phyloP scores from a whole-genome alignment of 2,888 invertebrate species.

The Lasiommata megera region DNA sequence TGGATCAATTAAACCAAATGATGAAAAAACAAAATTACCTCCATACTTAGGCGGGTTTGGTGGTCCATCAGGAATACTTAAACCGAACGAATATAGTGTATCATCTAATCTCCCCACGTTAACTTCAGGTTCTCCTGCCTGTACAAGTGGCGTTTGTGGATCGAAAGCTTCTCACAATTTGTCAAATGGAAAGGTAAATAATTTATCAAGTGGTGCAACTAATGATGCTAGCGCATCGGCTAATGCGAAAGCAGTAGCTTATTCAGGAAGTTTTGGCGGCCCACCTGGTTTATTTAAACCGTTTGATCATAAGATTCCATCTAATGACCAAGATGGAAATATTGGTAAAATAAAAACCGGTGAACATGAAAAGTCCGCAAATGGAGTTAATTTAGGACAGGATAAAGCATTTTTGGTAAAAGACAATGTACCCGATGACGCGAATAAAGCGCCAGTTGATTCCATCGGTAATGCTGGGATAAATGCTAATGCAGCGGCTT shows the following conservation, averaged over 20 bases:
- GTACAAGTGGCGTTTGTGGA: slow-evolving; percentile 31
- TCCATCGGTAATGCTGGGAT: slow-evolving; percentile 33
- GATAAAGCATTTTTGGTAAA: neutral
- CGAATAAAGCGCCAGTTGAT: slow-evolving; percentile 1
- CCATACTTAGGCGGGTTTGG: slow-evolving; percentile 52
- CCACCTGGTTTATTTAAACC: slow-evolving; percentile 68
- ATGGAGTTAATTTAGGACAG: neutral
- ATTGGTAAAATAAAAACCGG: slow-evolving; percentile 11
- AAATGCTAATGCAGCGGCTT: slow-evolving; percentile 39
- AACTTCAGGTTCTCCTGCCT: slow-evolving; percentile 21
- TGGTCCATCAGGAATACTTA: slow-evolving; percentile 47
- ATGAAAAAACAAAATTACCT: slow-evolving; percentile 30
- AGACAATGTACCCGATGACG: neutral
- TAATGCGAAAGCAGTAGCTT: slow-evolving; percentile 50
- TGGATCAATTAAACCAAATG: slow-evolving; percentile 11
- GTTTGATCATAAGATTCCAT: slow-evolving; percentile 39
- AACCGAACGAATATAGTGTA: slow-evolving; percentile 48
- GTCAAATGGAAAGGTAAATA: neutral
- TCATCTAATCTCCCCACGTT: slow-evolving; percentile 33
- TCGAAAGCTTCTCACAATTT: slow-evolving; percentile 12
- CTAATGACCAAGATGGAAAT: slow-evolving; percentile 3
- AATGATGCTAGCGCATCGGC: slow-evolving; percentile 42
- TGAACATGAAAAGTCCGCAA: slow-evolving; percentile 1
- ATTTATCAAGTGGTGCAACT: slow-evolving; percentile 15
- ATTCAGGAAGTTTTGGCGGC: slow-evolving; percentile 69